A percentile compares a stretch with the other conserved stretches of the same genome.
Evolutionary conservation across 2,888 invertebrate species (phyloP).

Genomic region (Drosophila pseudotakahashii): DNA sequence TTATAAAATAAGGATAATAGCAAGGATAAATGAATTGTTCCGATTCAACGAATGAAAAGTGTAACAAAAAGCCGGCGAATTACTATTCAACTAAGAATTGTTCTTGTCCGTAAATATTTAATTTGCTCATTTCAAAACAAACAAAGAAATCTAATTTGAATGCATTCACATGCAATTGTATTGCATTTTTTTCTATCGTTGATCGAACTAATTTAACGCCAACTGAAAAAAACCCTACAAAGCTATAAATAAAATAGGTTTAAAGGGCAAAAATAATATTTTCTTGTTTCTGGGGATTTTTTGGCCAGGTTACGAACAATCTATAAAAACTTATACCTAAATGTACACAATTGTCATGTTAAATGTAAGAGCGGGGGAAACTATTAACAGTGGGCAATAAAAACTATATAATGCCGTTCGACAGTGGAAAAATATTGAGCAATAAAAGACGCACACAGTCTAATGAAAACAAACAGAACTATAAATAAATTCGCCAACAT

Average conservation of each 20-base stretch:
- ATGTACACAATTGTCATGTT: conserved; percentile 33
- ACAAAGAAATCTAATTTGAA: conserved; percentile 40
- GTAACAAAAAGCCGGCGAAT: background rate
- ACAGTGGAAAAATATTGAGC: conserved; percentile 38
- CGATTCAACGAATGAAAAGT: background rate
- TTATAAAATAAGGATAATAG: no score
- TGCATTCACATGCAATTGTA: conserved; percentile 29
- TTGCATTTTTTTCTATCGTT: conserved; percentile 11
- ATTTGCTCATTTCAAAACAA: conserved; percentile 17
- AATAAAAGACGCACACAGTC: conserved; percentile 60
- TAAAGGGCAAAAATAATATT: conserved; percentile 13
- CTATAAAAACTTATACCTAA: conserved; percentile 32
- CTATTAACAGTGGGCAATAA: conserved; percentile 28
- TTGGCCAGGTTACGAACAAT: conserved; percentile 9
- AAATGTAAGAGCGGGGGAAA: background rate
- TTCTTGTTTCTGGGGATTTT: conserved; percentile 11
- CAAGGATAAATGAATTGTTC: no score
- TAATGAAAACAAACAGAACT: conserved; percentile 80
- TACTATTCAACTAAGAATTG: background rate
- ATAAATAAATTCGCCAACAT: conserved; percentile 74
- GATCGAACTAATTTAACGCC: conserved; percentile 12
- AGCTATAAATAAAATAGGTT: conserved; percentile 20
- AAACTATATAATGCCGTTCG: conserved; percentile 31
- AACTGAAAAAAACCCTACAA: conserved; percentile 23
- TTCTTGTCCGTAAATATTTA: background rate